These are phyloP conservation scores for Popillia japonica DNA, from an alignment of 1,140 invertebrate genomes.

Conservation along the genomic window DNA sequence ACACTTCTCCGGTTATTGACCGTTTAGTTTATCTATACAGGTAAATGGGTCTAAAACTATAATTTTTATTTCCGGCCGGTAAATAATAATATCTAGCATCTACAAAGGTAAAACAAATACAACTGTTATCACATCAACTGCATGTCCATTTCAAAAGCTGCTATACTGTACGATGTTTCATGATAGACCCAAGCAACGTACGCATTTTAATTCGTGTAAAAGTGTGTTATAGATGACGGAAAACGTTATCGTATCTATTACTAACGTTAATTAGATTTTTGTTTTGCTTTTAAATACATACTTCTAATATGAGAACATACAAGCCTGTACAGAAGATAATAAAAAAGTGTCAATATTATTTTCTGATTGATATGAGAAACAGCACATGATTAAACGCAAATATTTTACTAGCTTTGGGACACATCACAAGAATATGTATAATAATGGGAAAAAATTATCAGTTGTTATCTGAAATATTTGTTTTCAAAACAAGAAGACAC, in stretches of 20 bases:
- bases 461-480: no score
- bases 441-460: no score
- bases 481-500: no score
- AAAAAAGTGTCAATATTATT: background rate
- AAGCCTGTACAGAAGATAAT: background rate
- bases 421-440: no score
- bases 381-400: background rate
- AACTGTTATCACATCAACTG: background rate
- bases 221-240: background rate
- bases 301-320: background rate
- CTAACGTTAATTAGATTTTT: background rate
- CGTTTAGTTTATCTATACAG: background rate
- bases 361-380: background rate
- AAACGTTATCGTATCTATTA: background rate
- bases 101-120: background rate
- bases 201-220: background rate
- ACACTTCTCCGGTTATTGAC: background rate
- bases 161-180: background rate
- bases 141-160: constrained; percentile 7
- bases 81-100: background rate
- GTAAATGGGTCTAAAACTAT: background rate
- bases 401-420: background rate
- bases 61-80: background rate
- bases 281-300: background rate
- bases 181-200: background rate